A percentile compares a stretch with the other conserved stretches of the same genome.
phyloP scores from a whole-genome alignment of 2,797 vertebrate species.

The Malurus splendens region DNA sequence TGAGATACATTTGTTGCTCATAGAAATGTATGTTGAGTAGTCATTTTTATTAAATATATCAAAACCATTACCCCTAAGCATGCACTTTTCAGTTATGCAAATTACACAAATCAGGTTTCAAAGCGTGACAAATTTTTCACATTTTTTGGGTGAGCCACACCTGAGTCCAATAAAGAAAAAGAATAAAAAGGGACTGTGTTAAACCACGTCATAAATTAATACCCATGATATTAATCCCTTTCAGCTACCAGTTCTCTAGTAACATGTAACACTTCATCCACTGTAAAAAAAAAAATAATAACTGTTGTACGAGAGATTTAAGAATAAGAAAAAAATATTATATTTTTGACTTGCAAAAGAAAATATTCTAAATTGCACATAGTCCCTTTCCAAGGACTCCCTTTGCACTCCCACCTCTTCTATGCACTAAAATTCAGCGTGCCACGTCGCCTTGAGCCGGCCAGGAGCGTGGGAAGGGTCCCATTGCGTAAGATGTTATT shows the following conservation, averaged over 20 bases:
- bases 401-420: neutral
- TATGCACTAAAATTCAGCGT: neutral
- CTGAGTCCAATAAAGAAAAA: neutral
- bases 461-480: constrained; percentile 15
- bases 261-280: neutral
- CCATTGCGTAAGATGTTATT: constrained; percentile 11
- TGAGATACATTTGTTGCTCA: neutral
- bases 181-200: neutral
- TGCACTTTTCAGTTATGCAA: neutral
- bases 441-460: rapidly evolving
- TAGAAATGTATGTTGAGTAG: rapidly evolving
- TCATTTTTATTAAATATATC: neutral
- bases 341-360: neutral
- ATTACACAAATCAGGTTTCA: neutral
- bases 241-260: neutral
- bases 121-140: neutral
- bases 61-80: neutral
- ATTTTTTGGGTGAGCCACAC: neutral
- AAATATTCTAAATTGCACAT: neutral
- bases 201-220: neutral
- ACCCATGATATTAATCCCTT: neutral
- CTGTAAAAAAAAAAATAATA: neutral
- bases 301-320: neutral
- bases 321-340: rapidly evolving
- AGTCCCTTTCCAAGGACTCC: neutral